Base-by-base conservation (phyloP, 2,113 vertebrate genomes). In the Argyrosomus japonicus region DNA sequence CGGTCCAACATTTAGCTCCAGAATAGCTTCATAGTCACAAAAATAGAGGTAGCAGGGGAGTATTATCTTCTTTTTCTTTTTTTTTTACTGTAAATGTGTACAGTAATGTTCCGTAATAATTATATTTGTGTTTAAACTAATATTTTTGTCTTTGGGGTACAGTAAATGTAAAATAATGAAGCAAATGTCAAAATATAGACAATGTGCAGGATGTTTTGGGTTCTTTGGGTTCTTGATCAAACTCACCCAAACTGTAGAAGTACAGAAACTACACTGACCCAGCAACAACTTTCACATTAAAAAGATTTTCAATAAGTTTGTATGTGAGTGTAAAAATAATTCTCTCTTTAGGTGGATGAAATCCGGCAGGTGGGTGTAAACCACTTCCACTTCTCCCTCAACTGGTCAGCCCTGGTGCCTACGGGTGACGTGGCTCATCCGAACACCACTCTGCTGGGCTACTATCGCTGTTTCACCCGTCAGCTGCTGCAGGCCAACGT, bases 301-400 rank as follows among this genome's bases (percentile, higher is more conserved):
- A 47, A 27, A n/a, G 1, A 40, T 40, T 40, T 40, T 40, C 7
- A n/a, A 27, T 11, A n/a, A 12, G 6, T 53, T 18, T 36, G 10
- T 5, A 40, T 6, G 29, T 61, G 54, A 47, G 21, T 12, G 8
- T 36, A 36, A 40, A 8, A 40, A 40, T 36, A 13, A 32, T 69
- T 21, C 27, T 32, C 3, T 45, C 48, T 54, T n/a, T 6, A 94
- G 93, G 93, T 94, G 81, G 81, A 93, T 40, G 94, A 98, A 63
- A 95, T 99, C 68, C 92, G 51, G 60, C 95, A 94, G 53, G 95
- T 95, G 72, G 96, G 92, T 0, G 93, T 98, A 3, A 96, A 95
- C 9, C 97, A 99, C 89, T 99, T 98, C 76, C 96, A 97, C 91
- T 99, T 99, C 94, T 95, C 97, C 12, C 93, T 99, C 69, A 97